Evolutionary conservation across 2,888 invertebrate genomes (phyloP), one percentile per base, ranked within the genome.

Genomic region (Pediacus dermestoides): DNA sequence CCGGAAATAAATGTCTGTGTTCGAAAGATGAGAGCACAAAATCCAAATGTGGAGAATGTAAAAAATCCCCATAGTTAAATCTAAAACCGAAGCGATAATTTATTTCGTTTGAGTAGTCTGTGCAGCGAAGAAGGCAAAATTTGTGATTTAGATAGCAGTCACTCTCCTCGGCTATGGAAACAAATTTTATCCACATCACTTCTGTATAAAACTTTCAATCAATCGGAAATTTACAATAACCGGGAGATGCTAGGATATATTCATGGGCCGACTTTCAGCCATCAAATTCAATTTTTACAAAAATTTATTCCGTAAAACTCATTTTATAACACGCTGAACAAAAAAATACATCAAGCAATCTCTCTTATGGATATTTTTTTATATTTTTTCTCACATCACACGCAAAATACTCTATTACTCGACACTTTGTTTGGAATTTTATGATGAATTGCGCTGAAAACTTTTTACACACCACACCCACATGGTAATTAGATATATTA

Each of bases 211-310:
- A 46, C 46, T 48, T 46, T 40, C 52, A 48, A 52, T 53, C 55
- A 52, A 48, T 49, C 40, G 57, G 48, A 56, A 57, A 55, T 56
- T 52, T 46, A 47, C 48, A 52, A 52, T 55, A 57, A 50, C 51
- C 45, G 41, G 37, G 34, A 43, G 33, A 18, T 18, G 13, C 11
- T 28, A 28, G 7, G n/a, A 30, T 42, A 42, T 42, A 46, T 46
- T 46, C 46, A 46, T 43, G 34, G 37, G 37, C 42, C 42, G 42
- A 42, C 39, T 41, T 32, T 30, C 25, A 37, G 8, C 27, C 28
- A 11, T 16, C 31, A 43, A 46, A 46, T 43, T 46, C 42, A 37
- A 42, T 46, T 46, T 37, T 42, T 34, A 30, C 37, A 43, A 36
- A 37, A 39, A 42, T 18, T 18, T 18, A 18, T 18, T 18, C 21